These are phyloP conservation scores for Trachymyrmex septentrionalis DNA, from an alignment of 1,140 invertebrate species.

Conservation along the genomic window DNA sequence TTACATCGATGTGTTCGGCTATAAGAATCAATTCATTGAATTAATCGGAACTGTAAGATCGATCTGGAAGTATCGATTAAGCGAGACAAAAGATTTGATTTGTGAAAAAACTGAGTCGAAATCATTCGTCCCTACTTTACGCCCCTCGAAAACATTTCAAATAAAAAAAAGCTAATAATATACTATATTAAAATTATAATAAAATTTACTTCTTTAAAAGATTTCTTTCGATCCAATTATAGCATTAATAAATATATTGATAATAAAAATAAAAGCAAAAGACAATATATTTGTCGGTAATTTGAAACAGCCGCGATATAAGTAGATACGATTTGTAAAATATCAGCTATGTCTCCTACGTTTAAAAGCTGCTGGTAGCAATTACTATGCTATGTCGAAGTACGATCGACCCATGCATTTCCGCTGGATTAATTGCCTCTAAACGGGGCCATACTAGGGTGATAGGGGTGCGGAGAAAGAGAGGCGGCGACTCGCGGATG, in stretches of 20 bases:
- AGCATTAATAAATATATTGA: background rate
- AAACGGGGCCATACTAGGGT: slow-evolving; percentile 25
- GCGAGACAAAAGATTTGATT: no score
- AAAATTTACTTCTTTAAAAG: background rate
- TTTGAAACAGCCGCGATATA: background rate
- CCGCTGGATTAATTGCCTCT: slow-evolving; percentile 56
- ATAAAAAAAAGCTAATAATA: background rate
- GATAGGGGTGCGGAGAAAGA: background rate
- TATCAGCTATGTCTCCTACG: slow-evolving; percentile 33
- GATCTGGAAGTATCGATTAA: no score
- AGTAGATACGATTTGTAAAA: slow-evolving; percentile 37
- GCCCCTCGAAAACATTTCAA: background rate
- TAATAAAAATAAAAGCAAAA: background rate
- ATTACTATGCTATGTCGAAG: slow-evolving; percentile 51
- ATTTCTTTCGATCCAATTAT: background rate
- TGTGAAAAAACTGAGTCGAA: no score
- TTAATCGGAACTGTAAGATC: no score
- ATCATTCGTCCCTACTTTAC: no score
- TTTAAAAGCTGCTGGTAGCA: slow-evolving; percentile 49
- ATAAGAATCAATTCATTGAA: no score
- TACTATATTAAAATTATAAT: background rate
- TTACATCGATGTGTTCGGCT: no score
- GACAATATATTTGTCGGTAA: background rate
- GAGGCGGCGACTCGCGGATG: slow-evolving; percentile 2
- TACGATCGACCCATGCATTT: slow-evolving; percentile 59